phyloP scores from a whole-genome alignment of 2,797 vertebrate genomes.

The Heteromormyrus szaboi region DNA sequence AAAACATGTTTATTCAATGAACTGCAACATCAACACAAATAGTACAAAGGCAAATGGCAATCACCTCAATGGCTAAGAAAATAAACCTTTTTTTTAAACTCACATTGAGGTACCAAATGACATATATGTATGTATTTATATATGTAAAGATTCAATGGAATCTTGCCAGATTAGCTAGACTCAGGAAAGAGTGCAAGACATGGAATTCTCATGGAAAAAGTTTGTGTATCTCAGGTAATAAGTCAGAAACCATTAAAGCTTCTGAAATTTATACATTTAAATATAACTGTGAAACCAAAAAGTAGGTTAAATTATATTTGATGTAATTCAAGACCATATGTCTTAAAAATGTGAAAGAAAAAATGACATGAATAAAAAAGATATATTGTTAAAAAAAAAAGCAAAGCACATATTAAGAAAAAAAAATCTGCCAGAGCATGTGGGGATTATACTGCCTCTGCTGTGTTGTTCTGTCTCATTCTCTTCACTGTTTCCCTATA shows the following conservation, averaged over 20 bases:
- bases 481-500: slow-evolving; percentile 41
- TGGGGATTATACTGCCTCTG: background rate
- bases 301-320: background rate
- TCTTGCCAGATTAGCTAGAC: background rate
- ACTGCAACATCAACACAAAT: background rate
- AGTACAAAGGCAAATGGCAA: background rate
- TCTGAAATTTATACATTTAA: background rate
- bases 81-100: background rate
- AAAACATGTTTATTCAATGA: background rate
- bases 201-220: background rate
- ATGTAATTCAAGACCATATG: background rate
- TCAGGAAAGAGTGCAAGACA: background rate
- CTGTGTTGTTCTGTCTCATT: slow-evolving; percentile 27
- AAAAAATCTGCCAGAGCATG: background rate
- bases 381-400: background rate
- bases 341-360: background rate
- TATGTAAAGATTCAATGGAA: background rate
- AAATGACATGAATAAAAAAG: background rate
- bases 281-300: background rate
- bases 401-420: background rate
- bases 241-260: background rate
- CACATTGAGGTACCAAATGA: background rate
- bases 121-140: background rate
- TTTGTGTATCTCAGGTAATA: background rate
- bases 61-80: background rate